Evolutionary conservation across 1,140 invertebrate genomes (phyloP), one percentile per base, ranked within the genome.

Genomic region (Sipha flava): DNA sequence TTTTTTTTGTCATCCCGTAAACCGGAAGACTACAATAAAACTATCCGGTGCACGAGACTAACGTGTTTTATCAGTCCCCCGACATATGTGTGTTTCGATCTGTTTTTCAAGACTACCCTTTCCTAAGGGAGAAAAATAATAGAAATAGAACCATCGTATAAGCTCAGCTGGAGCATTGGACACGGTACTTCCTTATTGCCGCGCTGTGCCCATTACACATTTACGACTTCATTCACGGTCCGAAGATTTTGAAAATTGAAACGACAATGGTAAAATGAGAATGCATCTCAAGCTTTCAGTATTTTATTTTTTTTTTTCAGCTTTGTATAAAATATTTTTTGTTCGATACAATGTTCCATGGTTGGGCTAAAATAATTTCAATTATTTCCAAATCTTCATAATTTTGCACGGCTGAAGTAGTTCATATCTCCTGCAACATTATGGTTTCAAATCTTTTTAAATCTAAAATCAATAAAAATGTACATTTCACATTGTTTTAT

Each of bases 241-340:
- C 73, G 73, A 77, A 77, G 73, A 77, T 77, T 77, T 54, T 18
- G 52, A 77, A 77, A 77, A 77, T 77, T 77, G 73, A 77, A 75
- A 77, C 73, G 73, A 45, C 40, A 45, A 43, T 29, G 40, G 21
- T 31, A 47, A 70, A 47, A 47, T 45, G 16, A 70, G 29, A 70
- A 70, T 14, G 21, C 40, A 16, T 23, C 64, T 14, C 2, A n/a
- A 4, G 2, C n/a, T 49, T 49, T n/a, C 5, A 6, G 47, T 49
- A n/a, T 18, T 4, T 10, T 6, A 40, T 40, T 40, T 40, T 40
- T 40, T 40, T 10, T 40, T 40, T 40, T 40, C 10, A 6, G 4
- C 37, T 40, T 10, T 40, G 5, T 40, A 4, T 40, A 40, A 40
- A 10, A 40, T 10, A 10, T n/a, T n/a, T n/a, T n/a, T n/a, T n/a